These are phyloP conservation scores for Drosophila sordidula DNA, from an alignment of 2,888 invertebrate genomes.

Conservation along the genomic window DNA sequence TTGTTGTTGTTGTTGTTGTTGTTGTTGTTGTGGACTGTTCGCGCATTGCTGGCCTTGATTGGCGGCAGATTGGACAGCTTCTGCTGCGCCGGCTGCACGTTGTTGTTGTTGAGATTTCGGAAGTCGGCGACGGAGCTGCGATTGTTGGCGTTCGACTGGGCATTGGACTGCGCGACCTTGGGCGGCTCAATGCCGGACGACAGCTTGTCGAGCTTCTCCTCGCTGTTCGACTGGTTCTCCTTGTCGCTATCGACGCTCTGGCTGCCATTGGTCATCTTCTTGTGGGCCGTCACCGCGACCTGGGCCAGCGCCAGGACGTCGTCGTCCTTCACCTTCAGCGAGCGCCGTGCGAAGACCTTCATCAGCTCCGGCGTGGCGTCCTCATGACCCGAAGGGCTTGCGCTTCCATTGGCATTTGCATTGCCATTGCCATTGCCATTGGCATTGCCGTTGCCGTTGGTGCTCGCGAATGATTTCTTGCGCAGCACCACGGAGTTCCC, in stretches of 20 bases:
- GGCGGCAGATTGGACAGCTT: constrained; percentile 71
- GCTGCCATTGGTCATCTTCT: constrained; percentile 48
- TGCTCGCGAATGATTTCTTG: constrained; percentile 83
- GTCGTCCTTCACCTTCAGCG: constrained; percentile 92
- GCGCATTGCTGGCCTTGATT: constrained; percentile 65
- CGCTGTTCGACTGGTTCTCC: constrained; percentile 88
- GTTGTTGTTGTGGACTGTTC: constrained; percentile 37
- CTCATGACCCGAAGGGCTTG: constrained; percentile 79
- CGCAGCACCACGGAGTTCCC: constrained; percentile 80
- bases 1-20: constrained; percentile 60
- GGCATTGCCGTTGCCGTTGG: constrained; percentile 35
- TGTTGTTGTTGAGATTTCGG: constrained; percentile 69
- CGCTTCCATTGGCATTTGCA: constrained; percentile 17
- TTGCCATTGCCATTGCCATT: constrained; percentile 30
- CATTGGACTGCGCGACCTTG: constrained; percentile 25
- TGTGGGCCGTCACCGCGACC: constrained; percentile 44
- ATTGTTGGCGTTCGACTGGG: constrained; percentile 63
- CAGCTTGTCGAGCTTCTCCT: constrained; percentile 85
- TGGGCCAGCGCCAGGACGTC: constrained; percentile 86
- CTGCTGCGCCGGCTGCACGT: constrained; percentile 29
- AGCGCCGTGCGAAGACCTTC: constrained; percentile 92
- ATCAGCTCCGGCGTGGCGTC: constrained; percentile 92
- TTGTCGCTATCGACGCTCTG: constrained; percentile 89
- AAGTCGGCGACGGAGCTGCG: constrained; percentile 83
- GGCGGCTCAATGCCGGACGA: constrained; percentile 61